Conservation (phyloP, 2,797 vertebrate species). For the Cuculus canorus region DNA sequence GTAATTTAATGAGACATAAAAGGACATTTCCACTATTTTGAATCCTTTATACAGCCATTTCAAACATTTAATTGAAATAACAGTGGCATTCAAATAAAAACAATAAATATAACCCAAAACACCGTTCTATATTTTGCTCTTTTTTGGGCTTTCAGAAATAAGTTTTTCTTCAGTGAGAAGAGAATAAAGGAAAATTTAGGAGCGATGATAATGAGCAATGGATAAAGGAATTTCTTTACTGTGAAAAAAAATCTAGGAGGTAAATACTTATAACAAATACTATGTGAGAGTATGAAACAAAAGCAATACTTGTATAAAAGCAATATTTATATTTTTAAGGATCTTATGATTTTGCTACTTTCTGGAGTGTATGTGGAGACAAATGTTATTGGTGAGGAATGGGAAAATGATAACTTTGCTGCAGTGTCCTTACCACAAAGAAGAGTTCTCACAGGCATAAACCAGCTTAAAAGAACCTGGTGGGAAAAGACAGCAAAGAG, state of each 20-base stretch:
- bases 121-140: accelerated
- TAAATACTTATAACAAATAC: neutral
- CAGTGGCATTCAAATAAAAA: neutral
- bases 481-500: neutral
- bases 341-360: neutral
- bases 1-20: neutral
- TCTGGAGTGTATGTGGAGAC: accelerated
- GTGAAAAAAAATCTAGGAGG: neutral
- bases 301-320: accelerated
- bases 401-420: neutral
- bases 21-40: neutral
- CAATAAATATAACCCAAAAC: neutral
- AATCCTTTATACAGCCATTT: neutral
- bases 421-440: neutral
- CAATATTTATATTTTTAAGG: neutral
- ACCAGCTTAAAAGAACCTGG: accelerated
- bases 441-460: neutral
- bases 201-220: neutral
- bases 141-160: accelerated
- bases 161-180: neutral
- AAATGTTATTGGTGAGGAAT: neutral
- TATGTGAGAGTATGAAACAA: neutral
- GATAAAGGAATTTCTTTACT: accelerated
- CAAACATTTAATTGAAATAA: neutral
- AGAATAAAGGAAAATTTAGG: neutral